Evolutionary conservation across 2,113 vertebrate species (phyloP).

Genomic region (Prinia subflava): DNA sequence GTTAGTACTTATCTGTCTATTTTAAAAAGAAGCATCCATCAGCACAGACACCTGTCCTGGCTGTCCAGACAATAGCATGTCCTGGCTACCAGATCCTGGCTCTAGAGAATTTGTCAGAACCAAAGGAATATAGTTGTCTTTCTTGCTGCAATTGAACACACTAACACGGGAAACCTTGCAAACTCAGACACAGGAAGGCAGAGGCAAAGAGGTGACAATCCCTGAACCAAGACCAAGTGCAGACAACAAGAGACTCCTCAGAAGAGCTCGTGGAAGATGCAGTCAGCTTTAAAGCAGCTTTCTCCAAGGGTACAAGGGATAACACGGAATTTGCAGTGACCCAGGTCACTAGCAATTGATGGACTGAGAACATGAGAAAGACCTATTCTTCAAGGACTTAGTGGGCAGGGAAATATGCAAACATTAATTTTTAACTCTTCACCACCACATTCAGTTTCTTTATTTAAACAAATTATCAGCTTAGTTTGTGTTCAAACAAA

Average conservation of each 20-base stretch:
- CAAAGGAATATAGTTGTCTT: not conserved
- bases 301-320: not conserved
- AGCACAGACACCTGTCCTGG: not conserved
- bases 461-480: not conserved
- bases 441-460: not conserved
- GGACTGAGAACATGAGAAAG: not conserved
- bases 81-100: not conserved
- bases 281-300: not conserved
- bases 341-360: not conserved
- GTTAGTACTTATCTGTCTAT: not conserved
- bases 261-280: rapidly evolving
- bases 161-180: not conserved
- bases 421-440: not conserved
- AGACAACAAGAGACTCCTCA: not conserved
- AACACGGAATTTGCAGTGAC: not conserved
- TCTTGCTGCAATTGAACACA: not conserved
- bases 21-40: not conserved
- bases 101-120: not conserved
- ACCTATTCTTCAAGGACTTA: not conserved
- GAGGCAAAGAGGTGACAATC: not conserved
- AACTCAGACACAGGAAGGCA: not conserved
- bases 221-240: not conserved
- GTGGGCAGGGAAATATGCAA: not conserved
- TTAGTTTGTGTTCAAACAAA: not conserved
- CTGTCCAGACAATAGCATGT: not conserved